phyloP scores from a whole-genome alignment of 2,113 vertebrate genomes.

The Phyllopteryx taeniolatus region DNA sequence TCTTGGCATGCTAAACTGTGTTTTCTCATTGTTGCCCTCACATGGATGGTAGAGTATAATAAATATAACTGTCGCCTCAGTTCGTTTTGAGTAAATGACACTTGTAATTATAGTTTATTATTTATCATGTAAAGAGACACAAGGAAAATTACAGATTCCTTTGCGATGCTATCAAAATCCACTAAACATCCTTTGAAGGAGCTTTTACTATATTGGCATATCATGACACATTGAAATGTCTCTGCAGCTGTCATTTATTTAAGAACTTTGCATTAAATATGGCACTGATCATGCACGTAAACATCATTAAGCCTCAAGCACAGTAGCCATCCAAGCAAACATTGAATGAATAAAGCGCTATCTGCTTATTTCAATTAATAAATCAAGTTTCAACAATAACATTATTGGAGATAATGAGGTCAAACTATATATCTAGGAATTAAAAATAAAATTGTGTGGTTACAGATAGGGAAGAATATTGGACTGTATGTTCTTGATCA shows the following conservation, averaged over 20 bases:
- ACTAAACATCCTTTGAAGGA: background rate
- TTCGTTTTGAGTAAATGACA: background rate
- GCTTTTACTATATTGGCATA: background rate
- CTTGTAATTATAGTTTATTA: background rate
- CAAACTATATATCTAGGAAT: background rate
- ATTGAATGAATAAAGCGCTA: constrained; percentile 4
- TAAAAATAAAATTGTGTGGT: background rate
- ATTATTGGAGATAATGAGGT: constrained; percentile 19
- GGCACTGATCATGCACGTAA: background rate
- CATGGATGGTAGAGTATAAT: background rate
- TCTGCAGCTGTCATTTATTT: background rate
- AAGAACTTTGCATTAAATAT: constrained; percentile 15
- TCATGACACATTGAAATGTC: constrained; percentile 7
- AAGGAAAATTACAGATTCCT: background rate
- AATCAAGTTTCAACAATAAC: background rate
- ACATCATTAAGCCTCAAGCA: constrained; percentile 14
- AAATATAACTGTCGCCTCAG: background rate
- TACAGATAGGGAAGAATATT: background rate
- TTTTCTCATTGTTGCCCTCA: background rate
- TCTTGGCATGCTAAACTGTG: background rate
- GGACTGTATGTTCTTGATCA: background rate
- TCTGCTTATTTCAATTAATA: constrained; percentile 8
- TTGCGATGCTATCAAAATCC: background rate
- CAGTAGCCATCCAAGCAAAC: constrained; percentile 15
- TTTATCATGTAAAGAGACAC: background rate